Percentiles rank a stretch among this genome's conserved stretches.
phyloP scores from a whole-genome alignment of 2,888 invertebrate genomes.

The Leptodirus hochenwartii region DNA sequence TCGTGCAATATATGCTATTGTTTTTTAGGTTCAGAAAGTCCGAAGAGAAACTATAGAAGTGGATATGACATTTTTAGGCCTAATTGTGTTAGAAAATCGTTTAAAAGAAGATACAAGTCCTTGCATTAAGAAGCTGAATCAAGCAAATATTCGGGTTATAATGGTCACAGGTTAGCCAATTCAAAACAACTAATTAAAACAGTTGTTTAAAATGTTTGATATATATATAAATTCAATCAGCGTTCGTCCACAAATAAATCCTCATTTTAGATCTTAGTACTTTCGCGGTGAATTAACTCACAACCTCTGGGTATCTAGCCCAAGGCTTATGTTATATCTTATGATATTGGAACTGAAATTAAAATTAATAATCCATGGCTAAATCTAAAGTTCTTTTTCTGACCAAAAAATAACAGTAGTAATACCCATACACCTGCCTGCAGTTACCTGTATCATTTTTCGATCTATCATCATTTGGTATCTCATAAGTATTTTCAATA shows the following conservation, averaged over 20 bases:
- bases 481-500: too few relatives aligned
- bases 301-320: too few relatives aligned
- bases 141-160: slow-evolving; percentile 77
- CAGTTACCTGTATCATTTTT: too few relatives aligned
- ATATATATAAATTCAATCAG: too few relatives aligned
- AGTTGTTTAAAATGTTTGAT: neutral
- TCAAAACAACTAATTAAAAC: slow-evolving; percentile 2
- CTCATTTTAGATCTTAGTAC: neutral
- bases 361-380: too few relatives aligned
- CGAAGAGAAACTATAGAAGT: slow-evolving; percentile 63
- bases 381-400: too few relatives aligned
- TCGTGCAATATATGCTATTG: too few relatives aligned
- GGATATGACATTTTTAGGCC: slow-evolving; percentile 65
- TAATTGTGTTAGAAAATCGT: slow-evolving; percentile 89
- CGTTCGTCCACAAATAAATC: neutral
- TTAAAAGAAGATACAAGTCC: slow-evolving; percentile 76
- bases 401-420: too few relatives aligned
- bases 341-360: too few relatives aligned
- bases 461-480: too few relatives aligned
- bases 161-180: slow-evolving; percentile 93
- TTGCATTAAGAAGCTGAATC: slow-evolving; percentile 59
- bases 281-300: neutral
- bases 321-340: too few relatives aligned
- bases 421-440: too few relatives aligned
- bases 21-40: slow-evolving; percentile 49